Evolutionary conservation across 2,797 vertebrate genomes (phyloP), one percentile per base, ranked within the genome.

Genomic region (Malacoctenus gilli): DNA sequence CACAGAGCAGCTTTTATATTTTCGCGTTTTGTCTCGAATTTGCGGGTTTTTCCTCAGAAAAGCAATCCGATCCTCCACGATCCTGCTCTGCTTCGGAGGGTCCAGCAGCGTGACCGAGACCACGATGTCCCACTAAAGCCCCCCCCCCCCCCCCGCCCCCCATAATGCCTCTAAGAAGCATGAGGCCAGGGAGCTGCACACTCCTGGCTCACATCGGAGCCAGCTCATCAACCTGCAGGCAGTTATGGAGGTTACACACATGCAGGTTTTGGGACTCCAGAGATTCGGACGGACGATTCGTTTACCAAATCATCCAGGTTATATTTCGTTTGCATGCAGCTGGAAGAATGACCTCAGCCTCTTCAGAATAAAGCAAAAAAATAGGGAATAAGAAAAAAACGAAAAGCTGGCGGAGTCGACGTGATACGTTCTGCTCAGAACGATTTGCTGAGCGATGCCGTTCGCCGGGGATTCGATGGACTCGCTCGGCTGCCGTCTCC

Each of bases 401-500:
- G n/a, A n/a, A 4, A 8, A 1, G 18, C 19, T 7, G 13, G 10
- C 11, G 34, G 7, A 3, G 3, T 10, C 3, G 16, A 32, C 38
- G 48, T 41, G 3, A 7, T 31, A 12, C 42, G 6, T 32, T 32
- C 14, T 51, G 13, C 34, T 59, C 21, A 55, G 21, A 50, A 15
- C 31, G 13, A 13, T 62, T 32, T 56, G 34, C 34, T 23, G 15
- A 19, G 12, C 36, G 19, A 5, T 39, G 38, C 15, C n/a, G 8
- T 49, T 3, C 1, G 49, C 35, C 13, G 44, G 35, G 47, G 36
- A 60, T 69, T 60, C 43, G 0, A 35, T 47, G 9, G 42, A 75
- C 20, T 23, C 35, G 47, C 42, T 64, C 43, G 18, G 38, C 54
- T 54, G 54, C 15, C 31, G 3, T 47, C 31, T 31, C n/a, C n/a